Evolutionary conservation across 2,888 invertebrate genomes (phyloP), one percentile per base, ranked within the genome.

Genomic region (Eledona agricola): DNA sequence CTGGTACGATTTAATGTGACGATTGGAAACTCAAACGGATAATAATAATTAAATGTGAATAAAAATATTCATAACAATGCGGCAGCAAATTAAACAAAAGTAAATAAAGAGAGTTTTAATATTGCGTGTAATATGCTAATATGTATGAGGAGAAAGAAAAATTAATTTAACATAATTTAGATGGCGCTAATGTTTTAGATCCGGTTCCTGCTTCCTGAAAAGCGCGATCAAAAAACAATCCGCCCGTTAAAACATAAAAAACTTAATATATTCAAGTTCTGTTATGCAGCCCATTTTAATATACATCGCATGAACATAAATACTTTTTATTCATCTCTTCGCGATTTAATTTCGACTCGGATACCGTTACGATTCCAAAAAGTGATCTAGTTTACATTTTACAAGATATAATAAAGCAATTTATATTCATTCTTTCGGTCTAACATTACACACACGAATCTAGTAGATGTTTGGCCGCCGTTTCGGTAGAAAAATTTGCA

Each of bases 401-500:
- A 28, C 26, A 42, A 7, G 20, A 43, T 28, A 29, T 31, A 43
- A 43, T 43, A 20, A 47, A 9, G 29, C 19, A 20, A 6, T 47
- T 35, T 17, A 34, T 34, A 46, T 46, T 47, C 37, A 37, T 37
- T 28, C 11, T 9, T 37, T 7, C 22, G 11, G 10, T 32, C 16
- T 46, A 25, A 47, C 19, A 29, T 37, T 20, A 47, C 11, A 10
- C 9, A 46, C 34, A 22, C 34, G 32, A 34, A 25, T 46, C 19
- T 15, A 46, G 23, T 23, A 5, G 31, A 17, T 40, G 17, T 9
- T 40, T 29, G 12, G 40, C 15, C 10, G 22, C 32, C 19, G n/a
- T 20, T 29, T 22, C 38, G 22, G 12, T 26, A 38, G 22, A 29
- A 12, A 37, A 20, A 42, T 51, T 51, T 23, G 34, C 28, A 43